Conservation (phyloP, 2,113 vertebrate species). For the Garra rufa region DNA sequence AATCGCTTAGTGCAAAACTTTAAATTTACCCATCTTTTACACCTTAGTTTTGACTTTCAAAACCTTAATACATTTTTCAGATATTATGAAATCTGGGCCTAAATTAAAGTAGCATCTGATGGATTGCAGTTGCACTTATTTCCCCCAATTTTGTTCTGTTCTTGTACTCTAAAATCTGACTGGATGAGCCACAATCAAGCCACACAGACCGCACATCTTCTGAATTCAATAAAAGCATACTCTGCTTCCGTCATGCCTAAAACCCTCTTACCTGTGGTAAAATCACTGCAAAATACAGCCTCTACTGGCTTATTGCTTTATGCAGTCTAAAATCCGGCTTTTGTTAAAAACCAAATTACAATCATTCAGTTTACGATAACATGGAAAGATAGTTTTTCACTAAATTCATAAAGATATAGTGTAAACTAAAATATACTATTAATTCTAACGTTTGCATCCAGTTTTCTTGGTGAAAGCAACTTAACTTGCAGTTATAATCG, state of each 20-base stretch:
- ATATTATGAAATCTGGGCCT: background rate
- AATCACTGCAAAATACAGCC: too few species aligned
- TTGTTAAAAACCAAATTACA: background rate
- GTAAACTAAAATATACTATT: background rate
- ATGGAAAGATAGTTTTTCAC: background rate
- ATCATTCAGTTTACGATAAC: background rate
- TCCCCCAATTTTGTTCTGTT: background rate
- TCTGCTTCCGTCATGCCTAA: background rate
- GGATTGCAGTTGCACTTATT: background rate
- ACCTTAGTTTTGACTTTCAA: background rate
- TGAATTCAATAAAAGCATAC: background rate
- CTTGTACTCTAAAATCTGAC: background rate
- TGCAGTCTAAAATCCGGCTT: background rate
- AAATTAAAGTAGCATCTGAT: background rate
- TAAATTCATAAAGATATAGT: background rate
- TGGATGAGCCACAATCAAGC: background rate
- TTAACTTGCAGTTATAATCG: background rate
- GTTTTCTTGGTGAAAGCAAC: background rate
- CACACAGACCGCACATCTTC: background rate
- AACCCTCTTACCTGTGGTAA: background rate
- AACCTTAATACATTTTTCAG: background rate
- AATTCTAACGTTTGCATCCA: background rate
- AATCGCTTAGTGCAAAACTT: background rate
- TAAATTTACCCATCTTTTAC: background rate
- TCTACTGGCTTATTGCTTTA: background rate